Base-by-base conservation (phyloP, 2,797 vertebrate species). In the Discoglossus pictus region DNA sequence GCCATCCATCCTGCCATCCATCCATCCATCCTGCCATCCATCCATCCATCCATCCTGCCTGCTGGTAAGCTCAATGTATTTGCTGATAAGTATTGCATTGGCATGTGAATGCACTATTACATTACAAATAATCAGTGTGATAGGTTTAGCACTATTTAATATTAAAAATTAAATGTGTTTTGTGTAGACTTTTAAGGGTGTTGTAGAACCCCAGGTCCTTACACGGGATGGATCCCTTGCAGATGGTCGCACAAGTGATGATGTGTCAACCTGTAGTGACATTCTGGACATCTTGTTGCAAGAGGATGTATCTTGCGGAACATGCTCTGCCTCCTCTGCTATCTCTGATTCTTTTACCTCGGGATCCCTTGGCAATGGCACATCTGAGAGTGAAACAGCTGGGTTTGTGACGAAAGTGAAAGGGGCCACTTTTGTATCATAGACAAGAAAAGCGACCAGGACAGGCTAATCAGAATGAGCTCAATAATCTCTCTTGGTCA, bases 241-340 rank as follows among this genome's bases (percentile, higher is more conserved):
- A 16, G 90, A 93, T 0, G 75, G 78, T 0, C 89, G 79, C 8
- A 89, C 86, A 46, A 93, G 92, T 0, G 92, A 95, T 0, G 82
- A 83, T 0, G 84, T 91, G 55, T 97, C 93, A 18, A 90, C 92
- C 0, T 93, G 93, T 73, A 94, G 90, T 4, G 93, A 93, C 70
- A 74, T 97, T 16, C 83, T 98, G 61, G 91, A 92, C 69, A 83
- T 97, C 50, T 76, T 98, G 1, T 82, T 98, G 65, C 92, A 88
- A 1, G 93, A 94, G 65, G 93, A 93, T 82, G 89, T 93, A 0
- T 92, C 90, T 75, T 96, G 93, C 0, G 91, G 90, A 66, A 89
- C 88, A 0, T 92, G 90, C 23, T 97, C 94, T 0, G 92, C 93
- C 56, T 92, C 87, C 1, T 97, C 94, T 2, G 81, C 82, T 61